Evolutionary conservation across 2,888 invertebrate genomes (phyloP).

Genomic region (Monoplex corrugatus): DNA sequence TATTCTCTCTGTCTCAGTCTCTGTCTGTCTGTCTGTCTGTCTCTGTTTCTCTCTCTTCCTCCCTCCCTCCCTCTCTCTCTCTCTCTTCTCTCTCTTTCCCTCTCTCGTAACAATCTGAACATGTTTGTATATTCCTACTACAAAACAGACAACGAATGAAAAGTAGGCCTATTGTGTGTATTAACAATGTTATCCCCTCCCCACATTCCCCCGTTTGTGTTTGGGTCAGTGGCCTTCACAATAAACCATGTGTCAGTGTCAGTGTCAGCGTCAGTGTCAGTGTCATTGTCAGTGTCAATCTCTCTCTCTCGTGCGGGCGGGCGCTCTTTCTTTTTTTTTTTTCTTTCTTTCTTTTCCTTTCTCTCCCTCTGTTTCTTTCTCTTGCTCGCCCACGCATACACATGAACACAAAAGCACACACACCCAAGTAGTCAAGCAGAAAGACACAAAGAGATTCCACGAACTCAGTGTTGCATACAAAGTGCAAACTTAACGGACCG

Average conservation of each 20-base stretch:
- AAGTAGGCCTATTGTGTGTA: too few relatives aligned
- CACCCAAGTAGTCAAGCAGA: too few relatives aligned
- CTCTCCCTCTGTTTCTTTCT: too few relatives aligned
- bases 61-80: neutral
- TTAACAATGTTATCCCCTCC: neutral
- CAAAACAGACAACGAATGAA: too few relatives aligned
- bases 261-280: neutral
- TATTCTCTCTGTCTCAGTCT: neutral
- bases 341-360: too few relatives aligned
- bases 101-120: neutral
- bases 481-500: neutral
- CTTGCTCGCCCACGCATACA: too few relatives aligned
- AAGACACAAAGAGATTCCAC: too few relatives aligned
- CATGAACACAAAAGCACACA: too few relatives aligned
- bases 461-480: neutral
- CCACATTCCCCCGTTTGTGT: conserved; percentile 37
- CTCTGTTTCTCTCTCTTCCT: neutral
- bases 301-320: too few relatives aligned
- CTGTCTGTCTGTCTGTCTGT: neutral
- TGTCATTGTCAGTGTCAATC: neutral
- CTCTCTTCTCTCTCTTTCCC: conserved; percentile 16
- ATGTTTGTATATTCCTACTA: conserved; percentile 5
- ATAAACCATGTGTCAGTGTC: too few relatives aligned
- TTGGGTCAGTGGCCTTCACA: too few relatives aligned
- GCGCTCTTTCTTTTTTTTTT: too few relatives aligned